Conservation (phyloP, 2,797 vertebrate species). For the Lagorchestes hirsutus region DNA sequence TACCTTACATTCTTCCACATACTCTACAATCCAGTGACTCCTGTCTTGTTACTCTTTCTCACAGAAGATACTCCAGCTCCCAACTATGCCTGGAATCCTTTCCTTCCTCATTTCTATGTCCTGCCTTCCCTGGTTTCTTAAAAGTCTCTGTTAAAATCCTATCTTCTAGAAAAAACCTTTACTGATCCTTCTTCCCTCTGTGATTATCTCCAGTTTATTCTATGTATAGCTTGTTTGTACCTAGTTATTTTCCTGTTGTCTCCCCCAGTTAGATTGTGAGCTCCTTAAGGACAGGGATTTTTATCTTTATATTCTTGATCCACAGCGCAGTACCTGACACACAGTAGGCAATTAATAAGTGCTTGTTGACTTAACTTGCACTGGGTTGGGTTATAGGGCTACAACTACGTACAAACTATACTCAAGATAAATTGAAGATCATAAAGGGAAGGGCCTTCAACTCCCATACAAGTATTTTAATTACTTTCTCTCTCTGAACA, state of each 20-base stretch:
- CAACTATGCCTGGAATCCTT: neutral
- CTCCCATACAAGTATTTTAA: neutral
- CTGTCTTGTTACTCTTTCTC: neutral
- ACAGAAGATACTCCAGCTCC: neutral
- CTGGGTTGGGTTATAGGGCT: neutral
- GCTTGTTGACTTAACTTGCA: neutral
- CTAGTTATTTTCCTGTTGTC: neutral
- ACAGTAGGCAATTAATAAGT: neutral
- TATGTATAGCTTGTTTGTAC: neutral
- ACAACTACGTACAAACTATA: neutral
- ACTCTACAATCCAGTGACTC: neutral
- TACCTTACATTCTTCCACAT: neutral
- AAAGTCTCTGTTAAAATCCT: neutral
- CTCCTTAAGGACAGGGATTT: neutral
- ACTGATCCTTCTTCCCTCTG: neutral
- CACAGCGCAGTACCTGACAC: neutral
- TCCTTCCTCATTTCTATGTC: neutral
- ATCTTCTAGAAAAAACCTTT: neutral
- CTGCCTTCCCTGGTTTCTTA: neutral
- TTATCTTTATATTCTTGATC: neutral
- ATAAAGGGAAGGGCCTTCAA: neutral
- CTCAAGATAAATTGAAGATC: neutral
- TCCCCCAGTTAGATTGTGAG: too few species aligned
- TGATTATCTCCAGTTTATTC: neutral
- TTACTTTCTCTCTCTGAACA: neutral